Evolutionary conservation across 2,888 invertebrate species (phyloP).

Genomic region (Ophioninae sp.): DNA sequence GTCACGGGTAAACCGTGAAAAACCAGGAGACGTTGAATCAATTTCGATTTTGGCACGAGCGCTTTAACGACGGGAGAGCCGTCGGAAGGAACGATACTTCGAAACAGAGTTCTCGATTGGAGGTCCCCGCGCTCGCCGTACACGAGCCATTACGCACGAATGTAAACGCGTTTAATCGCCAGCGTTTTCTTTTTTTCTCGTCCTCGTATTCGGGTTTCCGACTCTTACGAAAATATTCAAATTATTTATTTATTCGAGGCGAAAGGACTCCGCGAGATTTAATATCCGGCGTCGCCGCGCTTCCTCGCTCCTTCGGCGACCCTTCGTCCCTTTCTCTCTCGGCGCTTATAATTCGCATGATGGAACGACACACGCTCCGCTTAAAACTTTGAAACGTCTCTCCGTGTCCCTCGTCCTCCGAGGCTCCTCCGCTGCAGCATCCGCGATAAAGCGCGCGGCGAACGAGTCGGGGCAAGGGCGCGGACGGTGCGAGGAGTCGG

Average conservation of each 20-base stretch:
- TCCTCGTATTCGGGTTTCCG: constrained; percentile 18
- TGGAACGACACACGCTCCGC: constrained; percentile 75
- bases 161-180: background rate
- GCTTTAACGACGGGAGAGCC: too few relatives aligned
- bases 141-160: constrained; percentile 11
- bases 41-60: too few relatives aligned
- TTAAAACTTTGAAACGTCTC: constrained; percentile 74
- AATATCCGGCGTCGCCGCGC: background rate
- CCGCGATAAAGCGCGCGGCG: constrained; percentile 13
- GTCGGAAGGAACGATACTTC: too few relatives aligned
- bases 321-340: constrained; percentile 37
- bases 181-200: constrained; percentile 22
- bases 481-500: constrained; percentile 25
- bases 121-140: constrained; percentile 20
- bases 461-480: constrained; percentile 13
- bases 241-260: constrained; percentile 60
- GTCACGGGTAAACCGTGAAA: too few relatives aligned
- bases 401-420: constrained; percentile 47
- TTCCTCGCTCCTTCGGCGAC: background rate
- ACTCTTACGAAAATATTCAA: constrained; percentile 49
- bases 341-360: constrained; percentile 74
- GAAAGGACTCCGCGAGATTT: constrained; percentile 37
- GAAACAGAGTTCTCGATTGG: constrained; percentile 35
- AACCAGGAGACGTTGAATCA: too few relatives aligned
- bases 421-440: constrained; percentile 39